Percentiles rank a stretch among this genome's conserved stretches.
Evolutionary conservation across 2,113 vertebrate genomes (phyloP).

Genomic region (Corythaixoides concolor): DNA sequence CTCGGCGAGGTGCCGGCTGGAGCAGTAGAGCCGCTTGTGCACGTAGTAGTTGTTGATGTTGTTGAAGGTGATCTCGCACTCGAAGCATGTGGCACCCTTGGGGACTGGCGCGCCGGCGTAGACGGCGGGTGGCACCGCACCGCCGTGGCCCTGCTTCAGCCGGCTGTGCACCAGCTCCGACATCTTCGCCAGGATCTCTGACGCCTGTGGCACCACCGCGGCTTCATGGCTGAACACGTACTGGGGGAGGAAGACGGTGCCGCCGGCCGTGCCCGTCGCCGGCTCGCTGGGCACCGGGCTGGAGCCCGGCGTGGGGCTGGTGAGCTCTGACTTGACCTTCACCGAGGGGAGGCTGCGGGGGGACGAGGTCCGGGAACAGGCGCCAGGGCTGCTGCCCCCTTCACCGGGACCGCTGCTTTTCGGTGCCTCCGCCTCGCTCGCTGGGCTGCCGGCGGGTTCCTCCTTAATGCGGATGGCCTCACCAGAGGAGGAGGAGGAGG

Average conservation of each 20-base stretch:
- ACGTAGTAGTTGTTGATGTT: conserved; percentile 98
- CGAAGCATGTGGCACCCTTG: conserved; percentile 93
- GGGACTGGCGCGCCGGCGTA: conserved; percentile 71
- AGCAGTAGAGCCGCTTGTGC: conserved; percentile 96
- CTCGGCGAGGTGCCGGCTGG: conserved; percentile 84
- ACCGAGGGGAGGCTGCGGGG: conserved; percentile 76
- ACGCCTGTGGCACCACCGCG: conserved; percentile 88
- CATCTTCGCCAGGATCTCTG: conserved; percentile 97
- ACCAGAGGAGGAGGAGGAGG: neutral
- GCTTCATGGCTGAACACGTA: conserved; percentile 87
- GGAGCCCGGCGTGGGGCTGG: conserved; percentile 89
- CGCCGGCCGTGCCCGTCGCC: conserved; percentile 72
- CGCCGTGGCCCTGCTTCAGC: conserved; percentile 85
- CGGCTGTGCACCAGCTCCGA: conserved; percentile 96
- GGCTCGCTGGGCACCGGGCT: conserved; percentile 85
- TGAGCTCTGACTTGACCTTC: conserved; percentile 84
- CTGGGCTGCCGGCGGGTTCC: conserved; percentile 74
- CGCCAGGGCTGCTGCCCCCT: neutral
- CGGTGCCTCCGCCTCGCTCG: conserved; percentile 63
- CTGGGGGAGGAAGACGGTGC: conserved; percentile 86
- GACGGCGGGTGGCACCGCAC: conserved; percentile 25
- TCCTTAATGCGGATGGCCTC: conserved; percentile 74
- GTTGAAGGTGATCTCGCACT: conserved; percentile 97
- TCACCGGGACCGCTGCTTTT: neutral
- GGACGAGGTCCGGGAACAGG: conserved; percentile 72